Evolutionary conservation across 1,140 invertebrate species (phyloP).

Genomic region (Cyrtorhinus lividipennis): DNA sequence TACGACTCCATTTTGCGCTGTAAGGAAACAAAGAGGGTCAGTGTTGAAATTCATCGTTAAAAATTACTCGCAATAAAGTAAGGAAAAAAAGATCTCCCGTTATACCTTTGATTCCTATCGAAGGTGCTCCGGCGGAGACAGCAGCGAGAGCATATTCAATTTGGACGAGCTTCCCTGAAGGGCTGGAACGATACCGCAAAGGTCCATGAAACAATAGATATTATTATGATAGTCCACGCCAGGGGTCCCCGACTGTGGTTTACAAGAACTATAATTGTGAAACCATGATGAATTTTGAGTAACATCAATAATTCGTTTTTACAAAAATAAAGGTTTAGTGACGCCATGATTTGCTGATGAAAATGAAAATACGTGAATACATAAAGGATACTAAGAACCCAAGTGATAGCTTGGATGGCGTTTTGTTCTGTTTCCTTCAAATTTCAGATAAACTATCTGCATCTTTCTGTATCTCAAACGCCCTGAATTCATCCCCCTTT

Average conservation of each 20-base stretch:
- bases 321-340: no score
- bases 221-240: not conserved
- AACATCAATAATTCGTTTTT: not conserved
- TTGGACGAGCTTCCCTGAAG: constrained; percentile 97
- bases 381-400: no score
- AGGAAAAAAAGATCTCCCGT: constrained; percentile 1
- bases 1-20: constrained; percentile 85
- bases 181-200: constrained; percentile 46
- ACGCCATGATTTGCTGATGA: no score
- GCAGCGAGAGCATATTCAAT: constrained; percentile 99
- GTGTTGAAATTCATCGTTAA: not conserved
- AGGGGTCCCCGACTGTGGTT: not conserved
- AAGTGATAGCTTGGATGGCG: no score
- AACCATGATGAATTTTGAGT: not conserved
- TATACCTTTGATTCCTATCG: constrained; percentile 93
- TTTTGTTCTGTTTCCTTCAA: no score
- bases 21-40: constrained; percentile 25
- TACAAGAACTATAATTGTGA: not conserved
- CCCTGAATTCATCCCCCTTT: no score
- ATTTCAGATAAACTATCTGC: no score
- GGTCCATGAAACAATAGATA: not conserved
- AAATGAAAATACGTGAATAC: no score
- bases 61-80: not conserved
- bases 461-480: no score
- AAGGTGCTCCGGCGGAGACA: constrained; percentile 94